Percentiles rank a stretch among this genome's conserved stretches.
Evolutionary conservation across 2,797 vertebrate species (phyloP).

Genomic region (Apogon talboti): DNA sequence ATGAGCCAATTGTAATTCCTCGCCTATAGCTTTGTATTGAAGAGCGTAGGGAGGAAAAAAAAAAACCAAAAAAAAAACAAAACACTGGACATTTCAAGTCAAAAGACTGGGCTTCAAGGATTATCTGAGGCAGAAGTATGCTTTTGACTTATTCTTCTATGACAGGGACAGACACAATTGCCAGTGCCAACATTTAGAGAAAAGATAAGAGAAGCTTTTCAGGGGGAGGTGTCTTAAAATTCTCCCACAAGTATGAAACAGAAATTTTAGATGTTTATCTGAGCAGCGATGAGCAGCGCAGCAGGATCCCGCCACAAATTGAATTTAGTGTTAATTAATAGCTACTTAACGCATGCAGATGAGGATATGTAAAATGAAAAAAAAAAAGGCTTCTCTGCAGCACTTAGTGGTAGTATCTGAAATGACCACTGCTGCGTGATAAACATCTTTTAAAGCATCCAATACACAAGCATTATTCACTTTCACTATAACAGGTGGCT

Average conservation of each 20-base stretch:
- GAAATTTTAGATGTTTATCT: conserved; percentile 15
- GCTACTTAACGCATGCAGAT: conserved; percentile 24
- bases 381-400: conserved; percentile 17
- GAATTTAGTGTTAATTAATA: conserved; percentile 44
- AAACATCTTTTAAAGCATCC: conserved; percentile 49
- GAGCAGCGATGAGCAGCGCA: background rate
- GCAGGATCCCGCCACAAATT: conserved; percentile 11
- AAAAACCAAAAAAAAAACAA: conserved; percentile 3
- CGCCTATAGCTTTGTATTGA: conserved; percentile 59
- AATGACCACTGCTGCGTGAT: background rate
- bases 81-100: conserved; percentile 38
- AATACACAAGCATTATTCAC: conserved; percentile 1
- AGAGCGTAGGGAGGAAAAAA: conserved; percentile 7
- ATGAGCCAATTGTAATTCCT: conserved; percentile 77
- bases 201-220: conserved; percentile 17
- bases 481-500: conserved; percentile 44
- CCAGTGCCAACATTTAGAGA: background rate
- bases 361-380: conserved; percentile 16
- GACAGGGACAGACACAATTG: conserved; percentile 21
- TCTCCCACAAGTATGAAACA: conserved; percentile 3
- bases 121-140: conserved; percentile 26
- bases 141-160: conserved; percentile 28
- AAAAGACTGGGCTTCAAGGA: conserved; percentile 42
- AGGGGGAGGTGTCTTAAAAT: conserved; percentile 3
- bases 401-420: conserved; percentile 31